phyloP scores from a whole-genome alignment of 37 sponge, comb jelly and placozoan genomes.

The Ianthella basta region DNA sequence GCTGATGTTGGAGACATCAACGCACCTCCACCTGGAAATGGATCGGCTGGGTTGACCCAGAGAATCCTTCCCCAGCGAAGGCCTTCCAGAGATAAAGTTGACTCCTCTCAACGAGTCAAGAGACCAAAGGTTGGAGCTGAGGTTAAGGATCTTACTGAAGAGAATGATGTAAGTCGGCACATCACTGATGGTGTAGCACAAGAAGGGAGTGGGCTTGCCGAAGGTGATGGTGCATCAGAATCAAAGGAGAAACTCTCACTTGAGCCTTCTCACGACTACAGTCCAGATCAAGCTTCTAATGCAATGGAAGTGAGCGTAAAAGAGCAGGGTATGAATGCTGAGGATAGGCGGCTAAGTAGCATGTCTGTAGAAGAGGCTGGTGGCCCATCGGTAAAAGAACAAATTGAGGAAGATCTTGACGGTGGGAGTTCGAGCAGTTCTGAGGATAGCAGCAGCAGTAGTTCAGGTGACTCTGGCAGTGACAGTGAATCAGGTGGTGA shows the following conservation, averaged over 20 bases:
- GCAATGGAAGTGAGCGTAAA: too few relatives aligned
- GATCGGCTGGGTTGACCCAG: background rate
- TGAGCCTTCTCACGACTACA: too few relatives aligned
- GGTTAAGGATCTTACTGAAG: background rate
- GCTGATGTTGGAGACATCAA: constrained; percentile 88
- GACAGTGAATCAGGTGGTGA: background rate
- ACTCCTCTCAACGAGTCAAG: constrained; percentile 13
- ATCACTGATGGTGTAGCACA: too few relatives aligned
- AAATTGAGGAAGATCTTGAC: background rate
- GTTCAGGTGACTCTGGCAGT: constrained; percentile 35
- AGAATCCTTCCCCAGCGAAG: background rate
- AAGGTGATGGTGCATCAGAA: too few relatives aligned
- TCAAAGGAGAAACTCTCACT: too few relatives aligned
- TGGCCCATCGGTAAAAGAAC: background rate
- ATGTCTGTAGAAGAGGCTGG: too few relatives aligned
- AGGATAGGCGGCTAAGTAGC: too few relatives aligned
- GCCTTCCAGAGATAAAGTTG: constrained; percentile 1
- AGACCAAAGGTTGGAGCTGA: background rate
- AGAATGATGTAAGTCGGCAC: too few relatives aligned
- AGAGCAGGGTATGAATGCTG: too few relatives aligned
- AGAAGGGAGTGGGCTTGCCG: too few relatives aligned
- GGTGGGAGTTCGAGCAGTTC: constrained; percentile 11
- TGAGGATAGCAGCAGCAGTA: constrained; percentile 40
- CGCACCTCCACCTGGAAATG: constrained; percentile 55
- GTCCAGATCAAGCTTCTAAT: too few relatives aligned